Evolutionary conservation across 2,113 vertebrate species (phyloP).

Genomic region (Neofelis nebulosa): DNA sequence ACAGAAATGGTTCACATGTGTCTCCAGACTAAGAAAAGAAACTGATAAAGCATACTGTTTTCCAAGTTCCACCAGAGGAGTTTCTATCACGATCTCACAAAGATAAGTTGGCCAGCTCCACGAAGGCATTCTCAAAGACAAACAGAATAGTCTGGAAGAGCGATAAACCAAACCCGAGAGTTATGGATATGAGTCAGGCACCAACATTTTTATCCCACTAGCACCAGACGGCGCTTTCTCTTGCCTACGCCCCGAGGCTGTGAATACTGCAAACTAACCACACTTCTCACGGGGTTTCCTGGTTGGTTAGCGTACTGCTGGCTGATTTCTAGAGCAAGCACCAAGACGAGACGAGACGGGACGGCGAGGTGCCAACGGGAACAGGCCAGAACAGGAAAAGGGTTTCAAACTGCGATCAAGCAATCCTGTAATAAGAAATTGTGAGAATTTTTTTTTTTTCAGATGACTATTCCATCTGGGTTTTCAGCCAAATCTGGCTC

Average conservation of each 20-base stretch:
- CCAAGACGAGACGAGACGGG: not conserved
- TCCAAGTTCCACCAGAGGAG: not conserved
- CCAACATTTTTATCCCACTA: not conserved
- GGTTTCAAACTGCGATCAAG: not conserved
- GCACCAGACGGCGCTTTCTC: not conserved
- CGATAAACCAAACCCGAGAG: not conserved
- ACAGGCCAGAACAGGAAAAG: not conserved
- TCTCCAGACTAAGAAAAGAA: not conserved
- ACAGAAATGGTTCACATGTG: not conserved
- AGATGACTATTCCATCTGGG: not conserved
- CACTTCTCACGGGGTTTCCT: not conserved
- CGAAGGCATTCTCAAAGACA: not conserved
- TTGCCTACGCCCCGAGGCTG: not conserved
- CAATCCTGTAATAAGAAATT: not conserved
- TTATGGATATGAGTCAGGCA: not conserved
- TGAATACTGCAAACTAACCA: not conserved
- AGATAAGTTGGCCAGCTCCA: not conserved
- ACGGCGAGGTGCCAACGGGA: not conserved
- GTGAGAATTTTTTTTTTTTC: not conserved
- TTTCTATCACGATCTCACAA: not conserved
- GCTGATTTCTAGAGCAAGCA: not conserved
- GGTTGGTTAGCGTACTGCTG: not conserved
- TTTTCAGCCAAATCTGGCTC: not conserved
- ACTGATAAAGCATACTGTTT: accelerated
- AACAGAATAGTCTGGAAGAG: not conserved